Conservation (phyloP, 2,888 invertebrate species). For the Heterodera filipjevi region DNA sequence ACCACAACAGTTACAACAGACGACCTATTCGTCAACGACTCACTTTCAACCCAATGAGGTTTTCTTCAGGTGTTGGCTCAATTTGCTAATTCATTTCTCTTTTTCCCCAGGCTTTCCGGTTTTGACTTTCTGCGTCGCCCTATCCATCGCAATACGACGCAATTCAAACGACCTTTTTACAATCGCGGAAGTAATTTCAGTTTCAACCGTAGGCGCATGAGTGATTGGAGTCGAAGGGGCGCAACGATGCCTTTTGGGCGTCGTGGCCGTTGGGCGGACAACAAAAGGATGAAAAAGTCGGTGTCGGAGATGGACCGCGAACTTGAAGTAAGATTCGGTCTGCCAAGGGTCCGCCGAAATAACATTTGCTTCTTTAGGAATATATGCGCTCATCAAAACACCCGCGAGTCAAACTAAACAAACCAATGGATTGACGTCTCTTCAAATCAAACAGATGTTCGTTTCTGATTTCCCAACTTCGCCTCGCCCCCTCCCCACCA, state of each 20-base stretch:
- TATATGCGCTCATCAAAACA: conserved; percentile 26
- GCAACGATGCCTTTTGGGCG: not conserved
- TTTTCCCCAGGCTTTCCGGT: conserved; percentile 2
- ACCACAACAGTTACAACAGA: not conserved
- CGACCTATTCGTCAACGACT: conserved; percentile 22
- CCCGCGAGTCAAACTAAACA: conserved; percentile 16
- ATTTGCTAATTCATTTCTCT: not conserved
- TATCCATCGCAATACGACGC: conserved; percentile 9
- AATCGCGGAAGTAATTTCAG: not conserved
- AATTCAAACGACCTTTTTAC: conserved; percentile 21
- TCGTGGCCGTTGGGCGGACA: conserved; percentile 14
- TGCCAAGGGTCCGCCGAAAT: not conserved
- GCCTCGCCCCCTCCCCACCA: not conserved
- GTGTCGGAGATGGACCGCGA: conserved; percentile 21
- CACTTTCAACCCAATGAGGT: conserved; percentile 5
- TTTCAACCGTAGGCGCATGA: not conserved
- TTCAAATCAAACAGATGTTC: no score
- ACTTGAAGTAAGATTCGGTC: conserved; percentile 4
- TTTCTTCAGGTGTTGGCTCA: not conserved
- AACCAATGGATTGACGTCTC: not conserved
- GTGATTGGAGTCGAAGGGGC: not conserved
- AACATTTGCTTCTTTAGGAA: conserved; percentile 1
- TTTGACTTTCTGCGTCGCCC: conserved; percentile 20
- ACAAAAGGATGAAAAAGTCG: conserved; percentile 22
- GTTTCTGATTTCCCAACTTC: no score